phyloP scores from a whole-genome alignment of 2,888 invertebrate genomes.

The Dione juno region DNA sequence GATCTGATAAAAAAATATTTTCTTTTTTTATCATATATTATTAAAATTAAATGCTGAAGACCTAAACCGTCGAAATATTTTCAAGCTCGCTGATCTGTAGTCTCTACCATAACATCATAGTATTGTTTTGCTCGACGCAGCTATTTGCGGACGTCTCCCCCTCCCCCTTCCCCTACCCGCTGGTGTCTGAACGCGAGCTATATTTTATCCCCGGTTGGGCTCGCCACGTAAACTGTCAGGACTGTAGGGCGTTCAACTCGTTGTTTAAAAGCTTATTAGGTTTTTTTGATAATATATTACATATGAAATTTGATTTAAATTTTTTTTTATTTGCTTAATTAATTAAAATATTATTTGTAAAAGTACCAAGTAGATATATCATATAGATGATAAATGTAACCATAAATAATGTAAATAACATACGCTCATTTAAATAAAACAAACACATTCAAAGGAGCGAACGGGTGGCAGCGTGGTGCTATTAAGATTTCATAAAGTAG shows the following conservation, averaged over 20 bases:
- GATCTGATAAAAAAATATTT: neutral
- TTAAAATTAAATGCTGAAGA: conserved; percentile 30
- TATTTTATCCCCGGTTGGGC: conserved; percentile 80
- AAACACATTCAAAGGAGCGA: neutral
- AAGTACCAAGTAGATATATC: neutral
- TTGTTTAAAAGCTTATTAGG: conserved; percentile 61
- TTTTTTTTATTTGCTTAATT: neutral
- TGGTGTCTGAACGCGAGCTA: conserved; percentile 79
- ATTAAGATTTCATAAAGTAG: conserved; percentile 21
- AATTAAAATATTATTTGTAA: neutral
- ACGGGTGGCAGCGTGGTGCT: neutral
- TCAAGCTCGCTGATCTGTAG: conserved; percentile 59
- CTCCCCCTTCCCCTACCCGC: conserved; percentile 51
- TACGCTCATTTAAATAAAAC: neutral
- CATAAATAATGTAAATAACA: neutral
- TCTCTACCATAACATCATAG: conserved; percentile 77
- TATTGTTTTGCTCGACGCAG: conserved; percentile 80
- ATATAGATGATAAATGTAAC: neutral
- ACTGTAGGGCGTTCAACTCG: conserved; percentile 80
- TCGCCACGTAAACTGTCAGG: conserved; percentile 80
- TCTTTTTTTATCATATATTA: neutral
- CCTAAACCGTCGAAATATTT: conserved; percentile 43
- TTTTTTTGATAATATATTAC: conserved; percentile 33
- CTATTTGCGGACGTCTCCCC: conserved; percentile 73
- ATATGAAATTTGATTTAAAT: neutral